Evolutionary conservation across 2,113 vertebrate genomes (phyloP).

Genomic region (Amphilophus citrinellus): DNA sequence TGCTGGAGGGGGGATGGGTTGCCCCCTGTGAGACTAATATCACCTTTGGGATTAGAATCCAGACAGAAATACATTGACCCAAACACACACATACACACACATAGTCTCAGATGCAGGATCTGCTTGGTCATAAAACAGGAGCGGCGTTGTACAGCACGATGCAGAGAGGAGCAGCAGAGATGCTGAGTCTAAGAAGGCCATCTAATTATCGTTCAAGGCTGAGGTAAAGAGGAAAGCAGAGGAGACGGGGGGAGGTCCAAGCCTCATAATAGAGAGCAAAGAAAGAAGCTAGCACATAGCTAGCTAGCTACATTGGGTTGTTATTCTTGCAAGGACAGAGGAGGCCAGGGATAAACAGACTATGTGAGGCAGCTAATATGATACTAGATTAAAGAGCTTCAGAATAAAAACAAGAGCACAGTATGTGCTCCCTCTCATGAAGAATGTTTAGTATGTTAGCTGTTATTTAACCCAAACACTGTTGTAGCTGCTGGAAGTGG

Average conservation of each 20-base stretch:
- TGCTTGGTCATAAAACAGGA: constrained; percentile 80
- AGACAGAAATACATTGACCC: constrained; percentile 81
- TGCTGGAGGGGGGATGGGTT: constrained; percentile 65
- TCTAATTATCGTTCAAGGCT: constrained; percentile 59
- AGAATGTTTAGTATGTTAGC: constrained; percentile 26
- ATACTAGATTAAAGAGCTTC: background rate
- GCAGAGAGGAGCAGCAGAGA: constrained; percentile 48
- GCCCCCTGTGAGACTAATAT: constrained; percentile 79
- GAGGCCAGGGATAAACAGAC: background rate
- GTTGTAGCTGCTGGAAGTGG: constrained; percentile 17
- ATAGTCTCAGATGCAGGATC: constrained; percentile 41
- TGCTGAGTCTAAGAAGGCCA: constrained; percentile 66
- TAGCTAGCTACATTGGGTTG: background rate
- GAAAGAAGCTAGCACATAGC: constrained; percentile 23
- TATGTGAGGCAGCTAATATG: background rate
- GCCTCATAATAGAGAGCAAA: constrained; percentile 10
- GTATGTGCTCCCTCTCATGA: background rate
- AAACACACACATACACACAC: constrained; percentile 38
- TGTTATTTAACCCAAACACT: constrained; percentile 30
- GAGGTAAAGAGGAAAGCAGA: constrained; percentile 43
- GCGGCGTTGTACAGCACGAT: constrained; percentile 35
- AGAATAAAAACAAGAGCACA: background rate
- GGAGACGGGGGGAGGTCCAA: constrained; percentile 26
- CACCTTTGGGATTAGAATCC: constrained; percentile 84
- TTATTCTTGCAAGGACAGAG: background rate